Evolutionary conservation across 2,888 invertebrate genomes (phyloP), one percentile per base, ranked within the genome.

Genomic region (Microplitis deprimator): DNA sequence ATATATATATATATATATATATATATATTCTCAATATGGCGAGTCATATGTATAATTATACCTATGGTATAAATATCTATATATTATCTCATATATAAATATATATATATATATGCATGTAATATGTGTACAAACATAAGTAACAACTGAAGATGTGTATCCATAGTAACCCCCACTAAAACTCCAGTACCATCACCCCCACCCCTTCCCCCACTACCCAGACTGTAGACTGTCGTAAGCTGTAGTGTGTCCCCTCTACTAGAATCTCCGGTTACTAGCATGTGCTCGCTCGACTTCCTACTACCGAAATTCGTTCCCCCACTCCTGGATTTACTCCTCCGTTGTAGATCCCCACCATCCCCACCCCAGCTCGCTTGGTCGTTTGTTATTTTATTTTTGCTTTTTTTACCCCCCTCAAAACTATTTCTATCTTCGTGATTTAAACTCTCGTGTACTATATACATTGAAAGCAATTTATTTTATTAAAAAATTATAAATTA

Each of bases 121-220:
- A 38, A 62, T 70, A 41, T n/a, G 62, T 40, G 67, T 79, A 82
- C 79, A 82, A 77, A 80, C 82, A 80, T 82, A 82, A 81, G 81
- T 82, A 81, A 81, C 83, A 83, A 84, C 81, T 76, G 77, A 81
- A 84, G 84, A 85, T 85, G 84, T 83, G 88, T 88, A 86, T 83
- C 88, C 88, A 88, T 88, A 85, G 87, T 79, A 86, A 88, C 88
- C 83, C 82, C 38, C 62, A 62, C n/a, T 29, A 73, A 29, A 29
- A 84, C 85, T 84, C 86, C 1, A 0, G 20, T 20, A 20, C 20
- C 20, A 17, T 17, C 17, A 17, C 20, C 87, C 84, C 81, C 84
- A 82, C 84, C 84, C 83, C 81, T 38, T 77, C 73, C 73, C 72
- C 67, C 68, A 73, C 76, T 59, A 64, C 68, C 60, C 67, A 67